These are phyloP conservation scores for Apodemia zela DNA, from an alignment of 2,888 invertebrate species.

Conservation along the genomic window DNA sequence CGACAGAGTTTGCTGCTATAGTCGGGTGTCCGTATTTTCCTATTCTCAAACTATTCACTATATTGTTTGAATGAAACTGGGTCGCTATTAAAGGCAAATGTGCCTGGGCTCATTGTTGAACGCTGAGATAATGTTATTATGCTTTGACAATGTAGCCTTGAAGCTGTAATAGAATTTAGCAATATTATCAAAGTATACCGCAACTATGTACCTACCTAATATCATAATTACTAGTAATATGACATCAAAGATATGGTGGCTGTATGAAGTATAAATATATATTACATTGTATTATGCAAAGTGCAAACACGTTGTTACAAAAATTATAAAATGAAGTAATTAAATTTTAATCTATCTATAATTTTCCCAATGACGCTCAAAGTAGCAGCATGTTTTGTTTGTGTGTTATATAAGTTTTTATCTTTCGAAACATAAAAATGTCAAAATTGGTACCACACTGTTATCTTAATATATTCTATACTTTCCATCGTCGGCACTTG, in stretches of 20 bases:
- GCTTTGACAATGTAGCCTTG: slow-evolving; percentile 16
- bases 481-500: no score
- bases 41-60: slow-evolving; percentile 39
- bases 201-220: background rate
- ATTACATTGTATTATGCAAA: no score
- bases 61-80: slow-evolving; percentile 24
- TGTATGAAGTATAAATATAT: no score
- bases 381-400: no score
- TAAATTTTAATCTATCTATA: background rate
- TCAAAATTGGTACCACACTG: no score
- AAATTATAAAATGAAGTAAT: background rate
- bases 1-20: slow-evolving; percentile 55
- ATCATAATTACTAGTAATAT: no score
- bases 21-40: slow-evolving; percentile 38
- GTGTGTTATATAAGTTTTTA: no score
- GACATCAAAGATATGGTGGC: no score
- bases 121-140: slow-evolving; percentile 22
- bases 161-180: slow-evolving; percentile 14
- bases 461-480: no score
- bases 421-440: no score
- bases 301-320: background rate
- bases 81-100: slow-evolving; percentile 19
- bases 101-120: slow-evolving; percentile 8
- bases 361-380: background rate
- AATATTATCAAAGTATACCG: background rate